Evolutionary conservation across 2,113 vertebrate species (phyloP), one percentile per base, ranked within the genome.

Genomic region (Camelus bactrianus): DNA sequence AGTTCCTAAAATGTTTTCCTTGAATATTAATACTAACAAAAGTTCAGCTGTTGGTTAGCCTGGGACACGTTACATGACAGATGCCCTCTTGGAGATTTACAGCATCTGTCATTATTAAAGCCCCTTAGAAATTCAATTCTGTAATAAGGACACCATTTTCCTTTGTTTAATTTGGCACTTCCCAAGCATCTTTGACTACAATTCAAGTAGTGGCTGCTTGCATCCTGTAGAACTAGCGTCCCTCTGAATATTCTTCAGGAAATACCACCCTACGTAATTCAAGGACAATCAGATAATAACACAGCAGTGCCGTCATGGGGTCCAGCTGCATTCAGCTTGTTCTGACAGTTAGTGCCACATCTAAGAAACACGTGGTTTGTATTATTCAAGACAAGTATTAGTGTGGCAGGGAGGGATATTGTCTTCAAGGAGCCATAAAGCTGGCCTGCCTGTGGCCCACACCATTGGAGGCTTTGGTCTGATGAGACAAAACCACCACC

Each of bases 1-100:
- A 54, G 54, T 87, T 48, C 67, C 91, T 80, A 52, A 97, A 58
- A 60, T 67, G 3, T 83, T 95, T 73, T 64, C 67, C 92, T 89
- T 75, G 22, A 93, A 38, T 35, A 84, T 46, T 54, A 28, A 58
- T 56, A 69, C 28, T 54, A 64, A 60, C 48, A 50, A 89, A 95
- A 93, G 32, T 52, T 26, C 32, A 50, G 87, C 73, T 90, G 48
- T 56, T 38, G 52, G 28, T 14, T 69, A 9, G 10, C 73, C 73
- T 93, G 15, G 48, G 32, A 89, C 96, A 84, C 56, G 64, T 52
- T 73, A 16, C 12, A 5, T 24, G 42, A n/a, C 32, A 4, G 42
- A 3, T 26, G 8, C 8, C 48, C 13, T 19, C 82, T 67, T 76
- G 30, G 62, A 67, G 54, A 75, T 67, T 80, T 50, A 83, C 54